phyloP scores from a whole-genome alignment of 1,140 invertebrate genomes.

The Periplaneta americana region DNA sequence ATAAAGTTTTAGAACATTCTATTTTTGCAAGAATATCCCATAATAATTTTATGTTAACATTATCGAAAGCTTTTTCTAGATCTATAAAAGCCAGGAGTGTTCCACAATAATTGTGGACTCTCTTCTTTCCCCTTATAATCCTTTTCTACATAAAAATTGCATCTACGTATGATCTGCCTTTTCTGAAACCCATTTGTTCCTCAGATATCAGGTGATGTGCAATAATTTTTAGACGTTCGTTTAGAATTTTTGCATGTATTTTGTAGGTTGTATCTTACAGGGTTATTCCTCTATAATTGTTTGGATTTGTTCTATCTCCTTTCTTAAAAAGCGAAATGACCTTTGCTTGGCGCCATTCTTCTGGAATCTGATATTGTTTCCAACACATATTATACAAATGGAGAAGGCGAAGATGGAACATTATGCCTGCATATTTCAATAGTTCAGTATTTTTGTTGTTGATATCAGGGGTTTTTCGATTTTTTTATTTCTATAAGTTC shows the following conservation, averaged over 20 bases:
- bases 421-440: background rate
- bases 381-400: background rate
- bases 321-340: background rate
- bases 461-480: too few species aligned
- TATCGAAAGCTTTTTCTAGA: background rate
- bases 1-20: background rate
- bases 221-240: background rate
- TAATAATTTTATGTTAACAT: background rate
- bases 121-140: too few species aligned
- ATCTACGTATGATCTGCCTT: too few species aligned
- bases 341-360: background rate
- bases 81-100: background rate
- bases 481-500: too few species aligned
- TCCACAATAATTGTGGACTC: too few species aligned
- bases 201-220: background rate
- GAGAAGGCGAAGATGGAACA: background rate
- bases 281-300: background rate
- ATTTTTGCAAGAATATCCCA: background rate
- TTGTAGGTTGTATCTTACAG: too few species aligned
- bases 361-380: background rate
- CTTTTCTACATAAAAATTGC: too few species aligned
- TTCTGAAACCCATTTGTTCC: too few species aligned
- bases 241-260: background rate
- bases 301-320: background rate
- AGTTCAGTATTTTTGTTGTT: too few species aligned